phyloP scores from a whole-genome alignment of 2,888 invertebrate genomes.

The Pasiphila rectangulata region DNA sequence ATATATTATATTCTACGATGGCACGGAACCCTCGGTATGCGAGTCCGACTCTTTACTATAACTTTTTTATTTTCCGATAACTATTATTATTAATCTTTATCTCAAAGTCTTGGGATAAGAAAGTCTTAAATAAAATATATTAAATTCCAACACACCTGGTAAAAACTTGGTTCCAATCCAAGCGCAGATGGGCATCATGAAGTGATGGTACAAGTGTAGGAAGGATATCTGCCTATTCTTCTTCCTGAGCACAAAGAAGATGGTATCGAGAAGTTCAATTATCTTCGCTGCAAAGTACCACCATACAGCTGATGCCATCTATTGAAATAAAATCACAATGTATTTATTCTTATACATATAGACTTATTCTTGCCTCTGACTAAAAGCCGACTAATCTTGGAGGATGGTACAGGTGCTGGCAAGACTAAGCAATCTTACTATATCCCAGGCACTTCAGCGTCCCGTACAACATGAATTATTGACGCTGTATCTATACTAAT shows the following conservation, averaged over 20 bases:
- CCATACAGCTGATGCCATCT: constrained; percentile 85
- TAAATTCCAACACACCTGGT: constrained; percentile 54
- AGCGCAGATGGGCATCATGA: constrained; percentile 88
- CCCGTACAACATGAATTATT: too few species aligned
- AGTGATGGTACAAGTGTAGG: constrained; percentile 94
- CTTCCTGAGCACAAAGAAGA: constrained; percentile 94
- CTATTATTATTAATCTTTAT: too few species aligned
- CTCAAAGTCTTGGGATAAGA: background rate
- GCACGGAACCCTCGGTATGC: too few species aligned
- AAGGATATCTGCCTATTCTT: constrained; percentile 93
- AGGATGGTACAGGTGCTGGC: too few species aligned
- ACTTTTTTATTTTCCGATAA: too few species aligned
- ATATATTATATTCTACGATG: too few species aligned
- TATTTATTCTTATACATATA: constrained; percentile 1
- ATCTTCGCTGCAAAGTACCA: constrained; percentile 91
- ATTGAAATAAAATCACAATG: constrained; percentile 13
- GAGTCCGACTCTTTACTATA: too few species aligned
- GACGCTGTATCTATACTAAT: too few species aligned
- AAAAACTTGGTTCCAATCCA: constrained; percentile 90
- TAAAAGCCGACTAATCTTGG: too few species aligned
- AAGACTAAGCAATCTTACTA: too few species aligned
- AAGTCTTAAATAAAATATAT: background rate
- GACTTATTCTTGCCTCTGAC: too few species aligned
- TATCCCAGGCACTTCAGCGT: too few species aligned
- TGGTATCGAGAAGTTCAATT: constrained; percentile 88